Base-by-base conservation (phyloP, 2,888 invertebrate genomes). In the Eudasyphora cyanicolor region DNA sequence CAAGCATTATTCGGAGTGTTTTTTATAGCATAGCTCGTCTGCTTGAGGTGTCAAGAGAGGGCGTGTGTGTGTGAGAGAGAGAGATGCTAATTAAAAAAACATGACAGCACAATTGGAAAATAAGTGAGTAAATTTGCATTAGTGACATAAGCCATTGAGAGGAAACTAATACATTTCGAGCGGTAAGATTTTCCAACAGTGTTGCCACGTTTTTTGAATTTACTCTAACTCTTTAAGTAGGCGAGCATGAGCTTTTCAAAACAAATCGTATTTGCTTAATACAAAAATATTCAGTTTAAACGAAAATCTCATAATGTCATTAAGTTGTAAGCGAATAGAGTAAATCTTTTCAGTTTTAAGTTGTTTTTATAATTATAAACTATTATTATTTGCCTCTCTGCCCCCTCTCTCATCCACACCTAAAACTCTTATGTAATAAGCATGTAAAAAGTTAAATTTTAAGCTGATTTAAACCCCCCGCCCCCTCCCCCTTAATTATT, bases 221-320 rank as follows among this genome's bases (percentile, higher is more conserved):
- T 32, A 6, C n/a, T n/a, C n/a, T n/a, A 35, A 35, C 35, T 35
- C n/a, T n/a, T n/a, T n/a, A 8, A 32, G 32, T 14, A 45, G n/a
- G 6, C 49, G 2, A 49, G 8, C 49, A n/a, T n/a, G n/a, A n/a
- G n/a, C n/a, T n/a, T n/a, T n/a, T n/a, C n/a, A n/a, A 19, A 49
- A n/a, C 49, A 49, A 17, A 19, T 17, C 49, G 2, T 17, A 49
- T 27, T 14, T 45, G 3, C 57, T 24, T 21, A 57, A 27, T 24
- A 27, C 57, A 14, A 6, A 45, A 10, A 51, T 8, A 57, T 57
- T 27, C 57, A 57, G 57, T 27, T 57, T 57, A 57, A 12, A 45
- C 24, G 0, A 70, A 73, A 69, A 77, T 81, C 75, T 60, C 78
- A 78, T 71, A 76, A n/a, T n/a, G 64, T 71, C 35, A 57, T 76